Conservation (phyloP, 2,888 invertebrate species). For the Tetragnatha montana region DNA sequence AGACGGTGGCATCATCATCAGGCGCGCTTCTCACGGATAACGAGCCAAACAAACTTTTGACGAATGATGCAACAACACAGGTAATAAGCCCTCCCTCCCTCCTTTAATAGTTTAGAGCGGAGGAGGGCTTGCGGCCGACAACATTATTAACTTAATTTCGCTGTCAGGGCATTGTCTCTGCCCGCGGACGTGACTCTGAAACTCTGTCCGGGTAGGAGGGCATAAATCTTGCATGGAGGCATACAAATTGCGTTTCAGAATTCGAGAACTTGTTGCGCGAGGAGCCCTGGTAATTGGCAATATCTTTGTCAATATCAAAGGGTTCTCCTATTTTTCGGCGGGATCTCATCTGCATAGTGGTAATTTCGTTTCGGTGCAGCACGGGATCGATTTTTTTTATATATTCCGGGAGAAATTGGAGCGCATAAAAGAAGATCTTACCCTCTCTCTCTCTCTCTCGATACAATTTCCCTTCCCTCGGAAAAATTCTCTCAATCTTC, state of each 20-base stretch:
- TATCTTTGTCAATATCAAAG: slow-evolving; percentile 70
- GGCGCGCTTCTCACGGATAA: slow-evolving; percentile 58
- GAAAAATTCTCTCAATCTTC: slow-evolving; percentile 44
- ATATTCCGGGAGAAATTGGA: slow-evolving; percentile 47
- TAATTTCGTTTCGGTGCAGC: slow-evolving; percentile 64
- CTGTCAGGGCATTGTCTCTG: slow-evolving; percentile 66
- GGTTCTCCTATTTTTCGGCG: slow-evolving; percentile 14
- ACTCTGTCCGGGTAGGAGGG: slow-evolving; percentile 28
- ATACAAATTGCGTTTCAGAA: slow-evolving; percentile 71
- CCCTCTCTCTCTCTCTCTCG: slow-evolving; percentile 39
- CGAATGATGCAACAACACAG: slow-evolving; percentile 67
- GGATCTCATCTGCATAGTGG: slow-evolving; percentile 70
- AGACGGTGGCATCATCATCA: slow-evolving; percentile 62
- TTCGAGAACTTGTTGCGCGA: slow-evolving; percentile 68
- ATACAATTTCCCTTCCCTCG: slow-evolving; percentile 55
- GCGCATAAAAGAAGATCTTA: slow-evolving; percentile 53
- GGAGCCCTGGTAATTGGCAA: slow-evolving; percentile 67
- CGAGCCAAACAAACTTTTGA: slow-evolving; percentile 70
- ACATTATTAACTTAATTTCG: slow-evolving; percentile 71
- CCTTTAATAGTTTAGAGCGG: slow-evolving; percentile 66
- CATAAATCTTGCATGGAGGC: slow-evolving; percentile 71
- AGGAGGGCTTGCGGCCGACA: slow-evolving; percentile 32
- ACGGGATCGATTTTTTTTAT: slow-evolving; percentile 59
- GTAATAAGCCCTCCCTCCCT: slow-evolving; percentile 56
- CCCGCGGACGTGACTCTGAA: slow-evolving; percentile 55